A percentile compares a stretch with the other conserved stretches of the same genome.
Evolutionary conservation across 2,797 vertebrate species (phyloP).

Genomic region (Podarcis siculus): DNA sequence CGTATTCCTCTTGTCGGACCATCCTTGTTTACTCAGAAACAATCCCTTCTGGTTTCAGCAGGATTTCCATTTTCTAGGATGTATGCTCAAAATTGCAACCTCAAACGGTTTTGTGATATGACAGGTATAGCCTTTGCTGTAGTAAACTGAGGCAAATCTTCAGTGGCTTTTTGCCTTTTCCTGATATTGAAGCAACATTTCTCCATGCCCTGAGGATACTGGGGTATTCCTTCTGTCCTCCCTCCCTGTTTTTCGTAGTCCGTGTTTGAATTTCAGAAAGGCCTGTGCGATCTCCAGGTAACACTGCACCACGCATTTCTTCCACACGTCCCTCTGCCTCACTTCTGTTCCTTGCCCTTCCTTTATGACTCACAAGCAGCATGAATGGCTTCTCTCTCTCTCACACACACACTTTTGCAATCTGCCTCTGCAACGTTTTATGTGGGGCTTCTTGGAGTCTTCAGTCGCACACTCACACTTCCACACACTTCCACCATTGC

Average conservation of each 20-base stretch:
- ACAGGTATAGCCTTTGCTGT: neutral
- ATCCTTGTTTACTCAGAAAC: neutral
- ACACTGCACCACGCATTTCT: neutral
- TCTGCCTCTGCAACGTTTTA: neutral
- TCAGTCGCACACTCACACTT: neutral
- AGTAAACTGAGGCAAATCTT: neutral
- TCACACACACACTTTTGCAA: neutral
- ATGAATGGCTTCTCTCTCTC: neutral
- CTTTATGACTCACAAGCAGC: neutral
- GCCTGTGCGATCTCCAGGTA: neutral
- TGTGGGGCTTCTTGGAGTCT: neutral
- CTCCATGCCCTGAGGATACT: neutral
- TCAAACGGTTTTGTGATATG: neutral
- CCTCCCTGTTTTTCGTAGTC: neutral
- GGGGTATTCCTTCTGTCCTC: neutral
- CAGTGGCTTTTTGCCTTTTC: neutral
- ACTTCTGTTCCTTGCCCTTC: neutral
- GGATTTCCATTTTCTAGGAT: neutral
- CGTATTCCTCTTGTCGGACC: neutral
- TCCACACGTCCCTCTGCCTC: neutral
- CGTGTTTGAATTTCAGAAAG: neutral
- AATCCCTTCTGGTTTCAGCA: neutral
- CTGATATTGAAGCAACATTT: neutral
- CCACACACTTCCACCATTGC: neutral
- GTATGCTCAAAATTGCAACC: neutral